Percentiles rank a stretch among this genome's conserved stretches.
These are phyloP conservation scores for Tachina fera DNA, from an alignment of 2,888 invertebrate genomes.

Conservation along the genomic window DNA sequence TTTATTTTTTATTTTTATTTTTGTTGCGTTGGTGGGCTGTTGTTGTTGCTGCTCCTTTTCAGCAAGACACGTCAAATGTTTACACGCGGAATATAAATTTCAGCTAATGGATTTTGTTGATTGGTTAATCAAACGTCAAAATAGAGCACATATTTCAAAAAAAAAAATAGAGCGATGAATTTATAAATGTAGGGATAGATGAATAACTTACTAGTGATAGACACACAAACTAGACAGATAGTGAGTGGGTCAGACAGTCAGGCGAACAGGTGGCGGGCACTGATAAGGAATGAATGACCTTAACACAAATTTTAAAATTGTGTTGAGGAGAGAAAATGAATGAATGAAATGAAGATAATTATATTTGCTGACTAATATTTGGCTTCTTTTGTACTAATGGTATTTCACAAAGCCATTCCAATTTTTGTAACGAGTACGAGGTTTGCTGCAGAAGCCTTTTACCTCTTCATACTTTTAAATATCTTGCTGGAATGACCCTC, in stretches of 20 bases:
- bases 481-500: too few relatives aligned
- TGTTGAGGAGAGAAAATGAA: not conserved
- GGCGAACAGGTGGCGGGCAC: not conserved
- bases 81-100: conserved; percentile 29
- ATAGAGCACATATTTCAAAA: not conserved
- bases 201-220: conserved; percentile 17
- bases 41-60: not conserved
- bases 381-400: not conserved
- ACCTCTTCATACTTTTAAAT: too few relatives aligned
- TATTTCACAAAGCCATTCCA: too few relatives aligned
- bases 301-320: conserved; percentile 18
- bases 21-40: not conserved
- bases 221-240: not conserved
- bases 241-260: not conserved
- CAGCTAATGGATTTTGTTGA: conserved; percentile 52
- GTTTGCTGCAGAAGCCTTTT: too few relatives aligned
- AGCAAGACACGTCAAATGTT: conserved; percentile 21
- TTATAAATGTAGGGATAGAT: not conserved
- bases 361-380: not conserved
- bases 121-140: conserved; percentile 48
- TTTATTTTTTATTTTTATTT: not conserved
- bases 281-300: conserved; percentile 24
- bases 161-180: conserved; percentile 1
- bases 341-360: not conserved
- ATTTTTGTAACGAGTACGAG: too few relatives aligned